These are phyloP conservation scores for Aleiodes alternator DNA, from an alignment of 2,888 invertebrate species.

Conservation along the genomic window DNA sequence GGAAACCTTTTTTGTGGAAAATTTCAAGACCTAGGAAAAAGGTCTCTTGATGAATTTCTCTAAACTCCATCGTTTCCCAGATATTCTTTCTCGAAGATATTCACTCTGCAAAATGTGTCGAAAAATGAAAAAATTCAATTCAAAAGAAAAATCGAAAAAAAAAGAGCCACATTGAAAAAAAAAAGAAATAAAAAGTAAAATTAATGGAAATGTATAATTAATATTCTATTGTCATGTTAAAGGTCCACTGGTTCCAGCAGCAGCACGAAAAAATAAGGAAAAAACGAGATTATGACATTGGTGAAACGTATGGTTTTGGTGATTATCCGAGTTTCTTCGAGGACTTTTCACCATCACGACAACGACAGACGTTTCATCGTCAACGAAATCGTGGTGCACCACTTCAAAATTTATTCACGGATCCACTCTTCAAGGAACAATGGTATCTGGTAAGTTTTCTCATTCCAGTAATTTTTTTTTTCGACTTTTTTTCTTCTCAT, in stretches of 20 bases:
- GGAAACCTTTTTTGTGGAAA: no score
- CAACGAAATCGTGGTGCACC: slow-evolving; percentile 71
- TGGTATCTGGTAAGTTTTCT: slow-evolving; percentile 95
- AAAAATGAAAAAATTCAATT: no score
- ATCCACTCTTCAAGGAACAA: slow-evolving; percentile 95
- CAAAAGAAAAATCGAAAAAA: no score
- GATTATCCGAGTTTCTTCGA: slow-evolving; percentile 71
- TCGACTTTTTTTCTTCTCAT: slow-evolving; percentile 5
- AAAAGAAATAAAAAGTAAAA: not conserved
- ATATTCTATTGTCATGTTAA: slow-evolving; percentile 16
- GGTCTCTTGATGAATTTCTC: no score
- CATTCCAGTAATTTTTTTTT: not conserved
- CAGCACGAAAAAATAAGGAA: slow-evolving; percentile 91
- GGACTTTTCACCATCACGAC: slow-evolving; percentile 73
- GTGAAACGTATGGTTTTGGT: slow-evolving; percentile 76
- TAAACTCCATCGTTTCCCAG: no score
- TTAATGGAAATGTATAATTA: slow-evolving; percentile 11
- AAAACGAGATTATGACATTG: slow-evolving; percentile 88
- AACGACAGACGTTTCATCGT: slow-evolving; percentile 73
- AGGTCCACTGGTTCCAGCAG: slow-evolving; percentile 97
- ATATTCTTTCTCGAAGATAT: not conserved
- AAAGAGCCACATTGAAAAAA: no score
- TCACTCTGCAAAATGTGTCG: no score
- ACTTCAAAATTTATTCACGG: slow-evolving; percentile 84
- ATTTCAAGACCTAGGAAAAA: no score